Evolutionary conservation across 2,797 vertebrate species (phyloP).

Genomic region (Molothrus aeneus): DNA sequence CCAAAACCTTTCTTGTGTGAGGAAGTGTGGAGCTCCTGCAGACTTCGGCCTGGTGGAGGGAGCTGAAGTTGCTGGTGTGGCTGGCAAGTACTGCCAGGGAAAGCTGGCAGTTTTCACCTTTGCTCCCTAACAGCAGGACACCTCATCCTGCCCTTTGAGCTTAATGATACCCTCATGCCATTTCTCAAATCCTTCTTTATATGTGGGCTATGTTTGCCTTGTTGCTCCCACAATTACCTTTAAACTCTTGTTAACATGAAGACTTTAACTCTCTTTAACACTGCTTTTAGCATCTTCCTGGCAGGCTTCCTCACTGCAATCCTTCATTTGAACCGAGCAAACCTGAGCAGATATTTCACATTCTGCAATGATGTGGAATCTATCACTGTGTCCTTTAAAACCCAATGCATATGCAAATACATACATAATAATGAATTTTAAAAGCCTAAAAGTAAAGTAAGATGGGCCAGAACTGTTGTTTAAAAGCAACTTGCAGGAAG

Average conservation of each 20-base stretch:
- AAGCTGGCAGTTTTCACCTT: slow-evolving; percentile 2
- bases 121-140: background rate
- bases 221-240: background rate
- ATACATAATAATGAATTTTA: background rate
- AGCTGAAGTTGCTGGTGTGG: background rate
- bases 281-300: background rate
- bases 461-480: background rate
- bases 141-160: background rate
- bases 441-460: background rate
- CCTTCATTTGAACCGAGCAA: background rate
- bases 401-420: background rate
- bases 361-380: background rate
- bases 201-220: background rate
- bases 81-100: background rate
- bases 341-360: background rate
- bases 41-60: background rate
- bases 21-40: background rate
- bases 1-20: background rate
- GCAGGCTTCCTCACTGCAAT: background rate
- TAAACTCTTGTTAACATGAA: background rate
- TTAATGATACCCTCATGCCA: background rate
- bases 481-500: background rate
- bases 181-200: background rate
- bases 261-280: background rate
- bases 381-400: background rate